phyloP scores from a whole-genome alignment of 30 jellyfish, hydroid and myxozoan species.

The Phacellophora camtschatica region DNA sequence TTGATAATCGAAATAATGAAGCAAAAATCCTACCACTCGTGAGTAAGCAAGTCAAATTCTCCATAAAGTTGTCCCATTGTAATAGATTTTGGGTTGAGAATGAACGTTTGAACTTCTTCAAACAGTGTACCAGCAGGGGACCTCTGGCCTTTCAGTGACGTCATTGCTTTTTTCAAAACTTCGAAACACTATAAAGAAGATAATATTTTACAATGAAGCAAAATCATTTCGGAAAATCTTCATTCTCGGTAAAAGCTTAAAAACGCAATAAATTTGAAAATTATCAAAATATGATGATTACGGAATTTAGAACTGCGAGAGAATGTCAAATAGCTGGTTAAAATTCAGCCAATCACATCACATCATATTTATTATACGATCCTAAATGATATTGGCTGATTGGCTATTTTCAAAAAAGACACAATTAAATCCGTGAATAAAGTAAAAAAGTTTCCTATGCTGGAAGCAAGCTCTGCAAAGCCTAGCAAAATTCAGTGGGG shows the following conservation, averaged over 20 bases:
- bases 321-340: background rate
- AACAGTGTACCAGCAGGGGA: slow-evolving; percentile 88
- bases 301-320: background rate
- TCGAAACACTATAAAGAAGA: slow-evolving; percentile 72
- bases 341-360: background rate
- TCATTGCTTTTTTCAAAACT: slow-evolving; percentile 79
- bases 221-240: no score
- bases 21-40: slow-evolving; percentile 72
- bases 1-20: background rate
- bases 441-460: no score
- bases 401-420: no score
- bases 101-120: slow-evolving; percentile 80
- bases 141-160: slow-evolving; percentile 77
- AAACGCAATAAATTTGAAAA: background rate
- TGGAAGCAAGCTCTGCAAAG: no score
- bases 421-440: no score
- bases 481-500: no score
- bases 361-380: no score
- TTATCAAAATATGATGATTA: background rate
- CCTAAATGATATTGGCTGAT: no score
- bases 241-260: background rate
- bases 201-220: no score
- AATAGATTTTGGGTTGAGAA: slow-evolving; percentile 89
- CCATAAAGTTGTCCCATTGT: slow-evolving; percentile 99
- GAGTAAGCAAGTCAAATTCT: slow-evolving; percentile 88